phyloP scores from a whole-genome alignment of 2,888 invertebrate genomes.

The Parapristionchus giblindavisi region DNA sequence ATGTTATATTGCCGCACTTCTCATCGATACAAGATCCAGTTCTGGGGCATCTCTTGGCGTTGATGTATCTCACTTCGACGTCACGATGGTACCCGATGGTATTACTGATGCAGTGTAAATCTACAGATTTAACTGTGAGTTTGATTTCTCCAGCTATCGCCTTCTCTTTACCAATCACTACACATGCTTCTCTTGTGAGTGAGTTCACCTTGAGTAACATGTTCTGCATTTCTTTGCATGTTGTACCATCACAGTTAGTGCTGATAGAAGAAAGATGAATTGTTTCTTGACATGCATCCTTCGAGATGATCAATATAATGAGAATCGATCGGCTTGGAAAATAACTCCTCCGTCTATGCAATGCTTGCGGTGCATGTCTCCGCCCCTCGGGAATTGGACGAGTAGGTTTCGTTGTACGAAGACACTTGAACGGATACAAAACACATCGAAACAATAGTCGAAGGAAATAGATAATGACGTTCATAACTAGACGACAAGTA shows the following conservation, averaged over 20 bases:
- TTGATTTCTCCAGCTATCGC: background rate
- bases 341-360: too few relatives aligned
- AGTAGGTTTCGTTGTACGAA: too few relatives aligned
- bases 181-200: background rate
- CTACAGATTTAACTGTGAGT: background rate
- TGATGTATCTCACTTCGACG: background rate
- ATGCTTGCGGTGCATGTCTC: too few relatives aligned
- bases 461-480: too few relatives aligned
- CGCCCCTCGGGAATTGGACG: too few relatives aligned
- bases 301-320: background rate
- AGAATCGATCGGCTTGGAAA: too few relatives aligned
- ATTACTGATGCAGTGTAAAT: background rate
- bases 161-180: background rate
- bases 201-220: background rate
- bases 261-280: background rate
- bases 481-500: too few relatives aligned
- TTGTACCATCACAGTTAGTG: background rate
- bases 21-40: background rate
- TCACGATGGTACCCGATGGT: background rate
- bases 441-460: too few relatives aligned
- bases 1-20: background rate
- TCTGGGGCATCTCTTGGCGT: background rate
- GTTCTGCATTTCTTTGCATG: background rate
- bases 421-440: too few relatives aligned
- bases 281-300: background rate